A percentile compares a stretch with the other conserved stretches of the same genome.
These are phyloP conservation scores for Agriopis leucophaearia DNA, from an alignment of 2,888 invertebrate species.

Conservation along the genomic window DNA sequence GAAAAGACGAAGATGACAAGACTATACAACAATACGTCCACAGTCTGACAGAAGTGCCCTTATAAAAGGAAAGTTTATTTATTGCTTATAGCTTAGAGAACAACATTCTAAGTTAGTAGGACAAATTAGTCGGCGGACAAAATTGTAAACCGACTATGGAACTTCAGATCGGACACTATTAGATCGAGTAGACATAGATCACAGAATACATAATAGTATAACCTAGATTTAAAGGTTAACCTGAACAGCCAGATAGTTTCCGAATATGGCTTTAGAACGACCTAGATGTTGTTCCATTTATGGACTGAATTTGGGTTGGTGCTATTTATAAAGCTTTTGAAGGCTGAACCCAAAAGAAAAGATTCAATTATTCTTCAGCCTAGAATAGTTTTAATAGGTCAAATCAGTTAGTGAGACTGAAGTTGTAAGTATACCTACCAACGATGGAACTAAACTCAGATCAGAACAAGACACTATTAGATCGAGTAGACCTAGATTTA, in stretches of 20 bases:
- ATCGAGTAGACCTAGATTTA: constrained; percentile 29
- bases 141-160: not conserved
- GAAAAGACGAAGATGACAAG: too few relatives aligned
- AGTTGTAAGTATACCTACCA: not conserved
- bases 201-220: too few relatives aligned
- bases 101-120: not conserved
- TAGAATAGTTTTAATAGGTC: not conserved
- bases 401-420: not conserved
- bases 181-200: constrained; percentile 14
- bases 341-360: not conserved
- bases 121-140: not conserved
- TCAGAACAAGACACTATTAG: not conserved
- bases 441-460: constrained; percentile 8
- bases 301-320: not conserved
- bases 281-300: constrained; percentile 28
- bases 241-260: constrained; percentile 42
- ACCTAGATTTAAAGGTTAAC: constrained; percentile 49
- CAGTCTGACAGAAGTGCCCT: too few relatives aligned
- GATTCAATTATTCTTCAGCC: too few relatives aligned
- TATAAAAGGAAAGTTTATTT: too few relatives aligned
- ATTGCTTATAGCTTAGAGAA: too few relatives aligned
- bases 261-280: constrained; percentile 48
- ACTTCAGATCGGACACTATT: not conserved
- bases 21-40: too few relatives aligned
- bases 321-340: not conserved